Conservation (phyloP, 2,797 vertebrate genomes). For the Hydrophis major region DNA sequence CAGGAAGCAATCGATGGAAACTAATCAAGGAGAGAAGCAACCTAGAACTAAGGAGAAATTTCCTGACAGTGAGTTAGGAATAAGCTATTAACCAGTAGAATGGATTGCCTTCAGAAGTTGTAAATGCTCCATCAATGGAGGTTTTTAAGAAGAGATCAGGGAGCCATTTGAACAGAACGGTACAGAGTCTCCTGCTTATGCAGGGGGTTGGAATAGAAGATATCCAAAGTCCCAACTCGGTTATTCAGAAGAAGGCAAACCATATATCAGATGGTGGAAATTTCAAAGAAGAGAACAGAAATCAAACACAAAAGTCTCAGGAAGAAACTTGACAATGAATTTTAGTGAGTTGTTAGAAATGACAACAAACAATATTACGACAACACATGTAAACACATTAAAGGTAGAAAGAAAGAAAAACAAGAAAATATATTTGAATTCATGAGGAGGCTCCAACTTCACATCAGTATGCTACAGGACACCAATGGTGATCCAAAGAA, state of each 20-base stretch:
- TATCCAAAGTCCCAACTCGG: not conserved
- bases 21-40: not conserved
- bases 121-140: not conserved
- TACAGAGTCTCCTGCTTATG: not conserved
- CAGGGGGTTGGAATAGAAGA: not conserved
- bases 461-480: not conserved
- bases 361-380: not conserved
- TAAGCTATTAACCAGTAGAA: not conserved
- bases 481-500: not conserved
- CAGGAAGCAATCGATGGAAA: not conserved
- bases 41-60: not conserved
- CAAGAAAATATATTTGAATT: not conserved
- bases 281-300: not conserved
- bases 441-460: not conserved
- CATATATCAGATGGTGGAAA: not conserved
- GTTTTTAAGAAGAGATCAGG: not conserved
- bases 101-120: not conserved
- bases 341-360: not conserved
- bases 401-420: not conserved
- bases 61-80: not conserved
- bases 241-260: not conserved
- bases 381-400: not conserved
- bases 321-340: not conserved
- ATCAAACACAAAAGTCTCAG: not conserved
- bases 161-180: not conserved